These are phyloP conservation scores for Holothuria scabra DNA, from an alignment of 53 echinoderm and acorn worm genomes.

Conservation along the genomic window DNA sequence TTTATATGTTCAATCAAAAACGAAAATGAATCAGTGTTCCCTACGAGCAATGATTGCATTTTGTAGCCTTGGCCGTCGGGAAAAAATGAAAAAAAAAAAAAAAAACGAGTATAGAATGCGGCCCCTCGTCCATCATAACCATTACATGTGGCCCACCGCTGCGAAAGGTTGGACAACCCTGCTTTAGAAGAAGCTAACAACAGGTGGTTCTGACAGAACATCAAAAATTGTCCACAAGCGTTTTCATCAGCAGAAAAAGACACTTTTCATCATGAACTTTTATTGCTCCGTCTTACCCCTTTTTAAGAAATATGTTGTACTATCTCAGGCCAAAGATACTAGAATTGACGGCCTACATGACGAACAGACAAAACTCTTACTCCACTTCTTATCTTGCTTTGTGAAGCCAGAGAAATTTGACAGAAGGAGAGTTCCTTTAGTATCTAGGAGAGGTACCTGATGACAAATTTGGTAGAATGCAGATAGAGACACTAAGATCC, in stretches of 20 bases:
- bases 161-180: constrained; percentile 40
- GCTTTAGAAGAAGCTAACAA: constrained; percentile 27
- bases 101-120: no score
- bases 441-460: constrained; percentile 50
- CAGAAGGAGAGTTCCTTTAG: not conserved
- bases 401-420: constrained; percentile 60
- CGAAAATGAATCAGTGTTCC: no score
- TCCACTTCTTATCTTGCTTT: constrained; percentile 59
- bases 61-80: no score
- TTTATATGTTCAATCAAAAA: no score
- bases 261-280: constrained; percentile 46
- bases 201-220: constrained; percentile 44
- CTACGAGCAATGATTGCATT: no score
- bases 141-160: no score
- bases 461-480: no score
- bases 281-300: constrained; percentile 51
- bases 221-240: constrained; percentile 45
- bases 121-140: no score
- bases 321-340: constrained; percentile 45
- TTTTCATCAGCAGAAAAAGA: constrained; percentile 27
- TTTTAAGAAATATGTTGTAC: constrained; percentile 62
- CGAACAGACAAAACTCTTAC: constrained; percentile 53
- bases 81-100: constrained; percentile 36
- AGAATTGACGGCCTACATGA: constrained; percentile 52
- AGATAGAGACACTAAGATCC: no score